A percentile compares a stretch with the other conserved stretches of the same genome.
Conservation (phyloP, 64 coral and sea anemone species). For the Stylophora pistillata region DNA sequence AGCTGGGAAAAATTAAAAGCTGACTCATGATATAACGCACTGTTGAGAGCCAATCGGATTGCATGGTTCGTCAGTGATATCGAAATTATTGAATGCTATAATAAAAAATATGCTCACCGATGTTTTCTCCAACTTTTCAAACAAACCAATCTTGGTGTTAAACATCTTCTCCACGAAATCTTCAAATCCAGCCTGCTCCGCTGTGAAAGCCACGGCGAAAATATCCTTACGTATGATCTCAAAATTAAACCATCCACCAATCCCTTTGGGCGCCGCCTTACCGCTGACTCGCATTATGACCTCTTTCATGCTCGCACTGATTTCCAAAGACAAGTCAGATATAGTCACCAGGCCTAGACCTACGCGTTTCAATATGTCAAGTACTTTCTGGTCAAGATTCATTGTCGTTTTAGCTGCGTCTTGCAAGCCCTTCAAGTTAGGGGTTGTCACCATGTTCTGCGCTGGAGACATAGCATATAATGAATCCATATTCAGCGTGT, state of each 20-base stretch:
- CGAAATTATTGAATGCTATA: background rate
- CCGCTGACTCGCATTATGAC: slow-evolving; percentile 1
- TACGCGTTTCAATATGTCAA: background rate
- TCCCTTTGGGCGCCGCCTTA: slow-evolving; percentile 1
- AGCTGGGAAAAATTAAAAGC: too few species aligned
- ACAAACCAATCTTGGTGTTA: slow-evolving; percentile 33
- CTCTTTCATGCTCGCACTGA: background rate
- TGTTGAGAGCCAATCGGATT: too few species aligned
- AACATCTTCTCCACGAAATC: slow-evolving; percentile 35
- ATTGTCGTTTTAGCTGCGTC: background rate
- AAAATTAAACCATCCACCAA: slow-evolving; percentile 45
- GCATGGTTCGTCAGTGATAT: too few species aligned
- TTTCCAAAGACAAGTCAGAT: slow-evolving; percentile 10
- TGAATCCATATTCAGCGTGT: background rate
- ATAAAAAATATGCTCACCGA: background rate
- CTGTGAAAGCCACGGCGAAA: slow-evolving; percentile 44
- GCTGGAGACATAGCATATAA: background rate
- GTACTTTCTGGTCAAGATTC: background rate
- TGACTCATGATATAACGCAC: too few species aligned
- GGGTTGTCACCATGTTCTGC: background rate
- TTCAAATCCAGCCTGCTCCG: slow-evolving; percentile 23
- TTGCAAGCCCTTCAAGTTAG: background rate
- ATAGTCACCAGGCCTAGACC: slow-evolving; percentile 7
- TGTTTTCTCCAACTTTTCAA: slow-evolving; percentile 2
- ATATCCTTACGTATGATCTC: slow-evolving; percentile 38